A percentile compares a stretch with the other conserved stretches of the same genome.
Conservation (phyloP, 2,797 vertebrate species). For the Arrhamphus sclerolepis region DNA sequence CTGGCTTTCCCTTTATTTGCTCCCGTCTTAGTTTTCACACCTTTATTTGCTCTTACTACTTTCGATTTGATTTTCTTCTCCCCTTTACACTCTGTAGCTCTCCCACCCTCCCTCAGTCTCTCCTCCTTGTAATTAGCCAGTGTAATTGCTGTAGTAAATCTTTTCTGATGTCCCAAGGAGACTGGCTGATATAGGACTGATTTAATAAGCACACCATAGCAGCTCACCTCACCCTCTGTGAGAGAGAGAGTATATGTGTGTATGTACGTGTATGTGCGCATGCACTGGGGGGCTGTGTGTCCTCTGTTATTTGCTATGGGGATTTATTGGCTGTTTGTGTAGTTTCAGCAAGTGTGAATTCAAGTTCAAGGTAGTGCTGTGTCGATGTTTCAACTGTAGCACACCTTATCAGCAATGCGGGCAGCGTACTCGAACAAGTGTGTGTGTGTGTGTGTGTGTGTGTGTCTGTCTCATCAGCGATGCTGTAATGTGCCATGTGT, state of each 20-base stretch:
- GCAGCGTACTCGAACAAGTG: constrained; percentile 52
- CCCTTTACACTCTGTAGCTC: constrained; percentile 60
- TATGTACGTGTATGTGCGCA: background rate
- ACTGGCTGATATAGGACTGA: constrained; percentile 81
- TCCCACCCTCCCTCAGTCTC: constrained; percentile 60
- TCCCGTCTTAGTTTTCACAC: constrained; percentile 54
- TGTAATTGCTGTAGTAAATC: constrained; percentile 86
- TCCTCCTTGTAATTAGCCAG: constrained; percentile 79
- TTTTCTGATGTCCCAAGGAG: constrained; percentile 80
- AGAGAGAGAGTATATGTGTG: constrained; percentile 15
- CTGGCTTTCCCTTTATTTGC: constrained; percentile 52
- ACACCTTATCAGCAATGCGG: constrained; percentile 75
- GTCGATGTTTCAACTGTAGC: constrained; percentile 64
- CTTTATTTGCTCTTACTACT: constrained; percentile 64
- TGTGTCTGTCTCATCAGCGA: constrained; percentile 63
- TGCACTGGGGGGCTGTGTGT: constrained; percentile 47
- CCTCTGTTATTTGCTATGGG: constrained; percentile 74
- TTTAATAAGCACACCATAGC: constrained; percentile 81
- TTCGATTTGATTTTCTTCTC: constrained; percentile 71
- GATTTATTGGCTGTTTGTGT: constrained; percentile 80
- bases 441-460: constrained; percentile 31
- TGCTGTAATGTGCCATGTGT: constrained; percentile 66
- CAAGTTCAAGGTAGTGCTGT: constrained; percentile 76
- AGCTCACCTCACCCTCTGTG: constrained; percentile 59
- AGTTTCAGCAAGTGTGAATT: constrained; percentile 73